Percentiles rank a stretch among this genome's conserved stretches.
phyloP scores from a whole-genome alignment of 1,140 invertebrate genomes.

The Drusus annulatus region DNA sequence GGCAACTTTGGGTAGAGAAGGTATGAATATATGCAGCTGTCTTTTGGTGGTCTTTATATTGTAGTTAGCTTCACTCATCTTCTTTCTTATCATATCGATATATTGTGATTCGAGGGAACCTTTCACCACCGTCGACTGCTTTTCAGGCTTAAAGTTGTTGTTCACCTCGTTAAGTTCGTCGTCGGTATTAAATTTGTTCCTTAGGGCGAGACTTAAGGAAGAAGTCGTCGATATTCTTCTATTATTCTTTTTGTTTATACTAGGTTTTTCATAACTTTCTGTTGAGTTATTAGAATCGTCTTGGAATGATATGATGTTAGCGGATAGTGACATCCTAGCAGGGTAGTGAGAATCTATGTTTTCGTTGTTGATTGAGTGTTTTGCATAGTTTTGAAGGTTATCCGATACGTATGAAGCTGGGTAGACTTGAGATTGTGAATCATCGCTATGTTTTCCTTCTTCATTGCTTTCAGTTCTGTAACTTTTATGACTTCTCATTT shows the following conservation, averaged over 20 bases:
- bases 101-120: constrained; percentile 63
- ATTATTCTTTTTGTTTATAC: constrained; percentile 30
- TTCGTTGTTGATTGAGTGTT: constrained; percentile 5
- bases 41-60: constrained; percentile 64
- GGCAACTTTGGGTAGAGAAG: constrained; percentile 70
- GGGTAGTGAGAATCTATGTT: neutral
- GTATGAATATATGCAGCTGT: constrained; percentile 81
- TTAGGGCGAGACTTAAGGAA: constrained; percentile 9
- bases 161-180: constrained; percentile 7
- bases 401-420: constrained; percentile 29
- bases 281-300: constrained; percentile 36
- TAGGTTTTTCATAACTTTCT: constrained; percentile 17
- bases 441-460: constrained; percentile 16
- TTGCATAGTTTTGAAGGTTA: constrained; percentile 47
- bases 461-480: constrained; percentile 31
- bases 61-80: constrained; percentile 60
- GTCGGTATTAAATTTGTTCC: constrained; percentile 13
- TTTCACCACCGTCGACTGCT: constrained; percentile 57
- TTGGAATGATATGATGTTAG: constrained; percentile 42
- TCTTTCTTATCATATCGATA: constrained; percentile 66
- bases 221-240: constrained; percentile 19
- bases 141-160: constrained; percentile 10
- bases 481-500: constrained; percentile 20
- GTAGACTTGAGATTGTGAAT: neutral
- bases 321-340: constrained; percentile 17